These are phyloP conservation scores for Tetragonisca angustula DNA, from an alignment of 2,888 invertebrate genomes.

Conservation along the genomic window DNA sequence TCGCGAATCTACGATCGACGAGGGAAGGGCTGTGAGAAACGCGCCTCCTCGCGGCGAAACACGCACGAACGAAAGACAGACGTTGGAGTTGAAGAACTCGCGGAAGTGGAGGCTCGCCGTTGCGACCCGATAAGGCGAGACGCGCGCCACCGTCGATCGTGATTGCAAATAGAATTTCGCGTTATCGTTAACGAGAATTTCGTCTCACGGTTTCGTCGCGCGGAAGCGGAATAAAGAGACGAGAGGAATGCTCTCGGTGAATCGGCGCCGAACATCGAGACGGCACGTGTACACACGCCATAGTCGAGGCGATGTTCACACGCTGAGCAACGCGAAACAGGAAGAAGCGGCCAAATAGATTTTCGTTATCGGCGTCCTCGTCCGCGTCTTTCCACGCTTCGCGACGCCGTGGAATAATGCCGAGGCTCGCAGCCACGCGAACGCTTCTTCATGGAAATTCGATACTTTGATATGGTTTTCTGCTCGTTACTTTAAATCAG, in stretches of 20 bases:
- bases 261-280: constrained; percentile 61
- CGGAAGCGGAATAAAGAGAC: constrained; percentile 55
- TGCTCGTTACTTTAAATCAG: constrained; percentile 56
- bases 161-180: constrained; percentile 66
- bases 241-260: constrained; percentile 53
- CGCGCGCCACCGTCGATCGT: constrained; percentile 44
- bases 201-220: constrained; percentile 41
- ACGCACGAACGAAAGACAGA: constrained; percentile 14
- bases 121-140: constrained; percentile 45
- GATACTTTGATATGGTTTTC: constrained; percentile 59
- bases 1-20: constrained; percentile 31
- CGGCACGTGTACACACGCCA: constrained; percentile 3
- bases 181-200: constrained; percentile 69
- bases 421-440: constrained; percentile 53
- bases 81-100: constrained; percentile 13
- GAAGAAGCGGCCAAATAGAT: constrained; percentile 77
- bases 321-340: constrained; percentile 65
- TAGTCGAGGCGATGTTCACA: neutral
- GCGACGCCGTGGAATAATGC: constrained; percentile 67
- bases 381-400: constrained; percentile 52
- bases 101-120: neutral
- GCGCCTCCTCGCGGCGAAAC: neutral
- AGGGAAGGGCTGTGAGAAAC: neutral
- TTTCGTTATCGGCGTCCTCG: constrained; percentile 80
- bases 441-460: constrained; percentile 60